These are phyloP conservation scores for Phocides pigmalion DNA, from an alignment of 1,140 invertebrate genomes.

Conservation along the genomic window DNA sequence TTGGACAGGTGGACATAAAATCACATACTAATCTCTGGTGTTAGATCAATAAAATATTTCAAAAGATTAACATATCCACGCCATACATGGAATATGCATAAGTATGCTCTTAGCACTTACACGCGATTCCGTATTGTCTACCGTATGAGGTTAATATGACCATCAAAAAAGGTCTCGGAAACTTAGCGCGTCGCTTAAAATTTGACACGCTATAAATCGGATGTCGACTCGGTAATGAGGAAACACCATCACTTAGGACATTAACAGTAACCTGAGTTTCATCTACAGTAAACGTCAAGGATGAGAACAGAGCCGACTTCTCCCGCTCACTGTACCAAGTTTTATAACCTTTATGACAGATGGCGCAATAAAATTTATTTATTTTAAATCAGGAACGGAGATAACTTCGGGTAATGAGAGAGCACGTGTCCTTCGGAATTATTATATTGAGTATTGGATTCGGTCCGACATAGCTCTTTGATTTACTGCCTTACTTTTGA, in stretches of 20 bases:
- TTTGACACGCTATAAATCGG: conserved; percentile 65
- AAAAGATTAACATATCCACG: not conserved
- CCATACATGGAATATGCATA: not conserved
- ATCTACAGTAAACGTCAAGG: conserved; percentile 75
- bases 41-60: conserved; percentile 2
- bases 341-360: conserved; percentile 76
- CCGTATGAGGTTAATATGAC: conserved; percentile 28
- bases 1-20: not conserved
- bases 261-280: conserved; percentile 67
- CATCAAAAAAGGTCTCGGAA: conserved; percentile 27
- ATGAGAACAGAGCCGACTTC: conserved; percentile 60
- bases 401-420: conserved; percentile 70
- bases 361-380: conserved; percentile 78
- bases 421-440: conserved; percentile 64
- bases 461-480: conserved; percentile 60
- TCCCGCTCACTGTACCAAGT: conserved; percentile 58
- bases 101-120: conserved; percentile 14
- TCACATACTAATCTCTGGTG: not conserved
- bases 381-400: conserved; percentile 68
- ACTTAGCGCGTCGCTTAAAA: conserved; percentile 31
- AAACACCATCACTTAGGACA: conserved; percentile 51
- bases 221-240: conserved; percentile 60
- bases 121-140: conserved; percentile 24
- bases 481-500: conserved; percentile 78
- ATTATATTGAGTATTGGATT: conserved; percentile 60